A percentile compares a stretch with the other conserved stretches of the same genome.
These are phyloP conservation scores for Lepisosteus oculatus DNA, from an alignment of 2,113 vertebrate species.

Conservation along the genomic window DNA sequence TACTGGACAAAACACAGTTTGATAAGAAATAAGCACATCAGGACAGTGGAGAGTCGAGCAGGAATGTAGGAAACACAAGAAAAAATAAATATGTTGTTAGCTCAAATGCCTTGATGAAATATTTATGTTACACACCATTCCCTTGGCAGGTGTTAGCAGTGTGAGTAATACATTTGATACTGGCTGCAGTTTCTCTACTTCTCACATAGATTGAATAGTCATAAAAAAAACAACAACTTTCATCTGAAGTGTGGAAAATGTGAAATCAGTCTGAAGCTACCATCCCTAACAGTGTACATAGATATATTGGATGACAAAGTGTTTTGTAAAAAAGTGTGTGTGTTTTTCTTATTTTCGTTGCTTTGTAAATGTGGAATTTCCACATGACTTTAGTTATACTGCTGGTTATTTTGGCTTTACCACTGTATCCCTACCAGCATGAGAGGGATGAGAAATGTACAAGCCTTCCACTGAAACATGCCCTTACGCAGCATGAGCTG, in stretches of 20 bases:
- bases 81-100: slow-evolving; percentile 36
- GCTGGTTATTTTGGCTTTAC: no score
- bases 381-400: no score
- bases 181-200: slow-evolving; percentile 34
- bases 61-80: slow-evolving; percentile 32
- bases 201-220: slow-evolving; percentile 27
- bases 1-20: neutral
- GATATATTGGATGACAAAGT: no score
- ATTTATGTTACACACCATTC: slow-evolving; percentile 47
- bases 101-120: slow-evolving; percentile 46
- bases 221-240: slow-evolving; percentile 28
- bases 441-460: no score
- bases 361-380: no score
- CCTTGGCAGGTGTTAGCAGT: slow-evolving; percentile 40
- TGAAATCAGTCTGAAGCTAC: slow-evolving; percentile 32
- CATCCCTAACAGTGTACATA: no score
- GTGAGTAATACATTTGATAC: slow-evolving; percentile 45
- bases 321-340: no score
- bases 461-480: no score
- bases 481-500: no score
- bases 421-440: no score
- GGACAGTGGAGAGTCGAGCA: slow-evolving; percentile 34
- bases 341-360: no score
- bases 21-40: neutral
- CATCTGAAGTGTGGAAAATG: slow-evolving; percentile 35